Evolutionary conservation across 1,140 invertebrate genomes (phyloP), one percentile per base, ranked within the genome.

Genomic region (Trichogramma pretiosum): DNA sequence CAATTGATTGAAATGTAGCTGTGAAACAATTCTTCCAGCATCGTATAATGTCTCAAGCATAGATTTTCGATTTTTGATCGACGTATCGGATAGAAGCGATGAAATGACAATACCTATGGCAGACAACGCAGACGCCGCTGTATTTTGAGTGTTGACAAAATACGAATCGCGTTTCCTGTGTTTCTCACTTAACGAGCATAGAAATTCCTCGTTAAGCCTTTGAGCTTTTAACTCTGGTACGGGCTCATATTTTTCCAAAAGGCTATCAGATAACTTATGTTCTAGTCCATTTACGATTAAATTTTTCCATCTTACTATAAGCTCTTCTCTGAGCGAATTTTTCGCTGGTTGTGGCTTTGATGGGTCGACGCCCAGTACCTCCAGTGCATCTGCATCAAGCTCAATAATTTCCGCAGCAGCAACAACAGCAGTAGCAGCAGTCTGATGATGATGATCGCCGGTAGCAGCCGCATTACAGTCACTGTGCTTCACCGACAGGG

Each of bases 91-190:
- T 23, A 44, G 21, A 14, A 51, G 17, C 5, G 36, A 33, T n/a
- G 43, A 51, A 8, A 28, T 46, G 17, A 38, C 30, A 24, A 37
- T 45, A 4, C 37, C 11, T 16, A 42, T 13, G 0, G 38, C 38
- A 11, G 32, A 14, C 2, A 46, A 18, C 1, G 38, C 38, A 11
- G 44, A 11, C 5, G 38, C 44, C 10, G 26, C 16, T 8, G 39
- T 30, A 2, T 43, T 37, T 21, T 46, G 50, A 13, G 41, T 26
- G 7, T 28, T n/a, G n/a, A 32, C 38, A 8, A 33, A 14, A 52
- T 46, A 40, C 2, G 18, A 33, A 16, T 52, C 50, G 5, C 32
- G 5, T n/a, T 48, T 52, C 14, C 38, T 16, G 5, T 45, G 40
- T 17, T 26, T 28, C 10, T 48, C 28, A 11, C 40, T 43, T 8